Base-by-base conservation (phyloP, 2,113 vertebrate genomes). In the Condylura cristata region DNA sequence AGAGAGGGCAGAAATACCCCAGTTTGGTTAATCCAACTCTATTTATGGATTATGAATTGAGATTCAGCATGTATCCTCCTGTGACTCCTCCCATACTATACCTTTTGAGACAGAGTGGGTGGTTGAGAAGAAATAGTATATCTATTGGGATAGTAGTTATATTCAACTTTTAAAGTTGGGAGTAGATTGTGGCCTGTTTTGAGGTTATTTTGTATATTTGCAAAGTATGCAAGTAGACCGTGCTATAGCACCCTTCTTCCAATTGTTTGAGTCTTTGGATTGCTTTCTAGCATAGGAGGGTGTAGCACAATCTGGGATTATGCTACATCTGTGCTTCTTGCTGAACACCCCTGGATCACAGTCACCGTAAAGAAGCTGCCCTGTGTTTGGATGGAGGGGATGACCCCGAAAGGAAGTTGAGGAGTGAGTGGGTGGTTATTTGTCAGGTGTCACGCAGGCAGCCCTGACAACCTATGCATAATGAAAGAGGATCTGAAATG, bases 401-500 rank as follows among this genome's bases (percentile, higher is more conserved):
- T 4, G 13, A 3, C 8, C 1, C 10, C n/a, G 65, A 78, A 4
- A 6, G 24, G 61, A n/a, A 17, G 13, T 74, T 65, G 65, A 39
- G 17, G 39, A 22, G 48, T 39, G 65, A 56, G 20, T 0, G 34
- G 44, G 30, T 48, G 58, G 20, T 41, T 41, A 63, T 58, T 83
- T 86, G 53, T 37, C 26, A 32, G 30, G 30, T 34, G 1, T 63
- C 71, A 24, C 1, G n/a, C 16, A 11, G 46, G 56, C 5, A 88
- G 37, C 60, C 12, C 61, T 63, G 28, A 32, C n/a, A 10, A 9
- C 30, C 85, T 56, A 8, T 0, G 26, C 87, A 97, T 80, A 97
- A 63, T 3, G 94, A 97, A 97, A 97, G 97, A 94, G 94, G 96
- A 96, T 80, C 26, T 96, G 28, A 16, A 9, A 58, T 91, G 68